Evolutionary conservation across 2,797 vertebrate species (phyloP).

Genomic region (Capromys pilorides): DNA sequence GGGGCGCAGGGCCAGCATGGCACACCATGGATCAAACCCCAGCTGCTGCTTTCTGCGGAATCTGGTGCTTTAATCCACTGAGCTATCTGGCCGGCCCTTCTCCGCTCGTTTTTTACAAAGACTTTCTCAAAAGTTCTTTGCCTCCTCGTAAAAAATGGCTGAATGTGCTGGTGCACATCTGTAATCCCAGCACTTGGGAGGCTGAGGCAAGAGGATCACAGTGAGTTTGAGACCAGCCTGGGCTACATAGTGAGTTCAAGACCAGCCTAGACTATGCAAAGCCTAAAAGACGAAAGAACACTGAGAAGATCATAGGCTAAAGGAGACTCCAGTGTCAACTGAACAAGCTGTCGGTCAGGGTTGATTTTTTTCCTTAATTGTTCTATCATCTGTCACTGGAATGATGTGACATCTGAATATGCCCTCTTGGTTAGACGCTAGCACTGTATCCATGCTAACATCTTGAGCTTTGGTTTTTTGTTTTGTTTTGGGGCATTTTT

Average conservation of each 20-base stretch:
- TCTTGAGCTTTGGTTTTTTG: background rate
- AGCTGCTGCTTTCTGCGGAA: no score
- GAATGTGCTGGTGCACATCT: background rate
- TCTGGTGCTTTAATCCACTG: no score
- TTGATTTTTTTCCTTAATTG: background rate
- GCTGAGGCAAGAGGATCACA: background rate
- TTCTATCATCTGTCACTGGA: background rate
- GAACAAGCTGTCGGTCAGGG: background rate
- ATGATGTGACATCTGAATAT: background rate
- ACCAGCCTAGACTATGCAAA: background rate
- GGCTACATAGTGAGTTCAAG: background rate
- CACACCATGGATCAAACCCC: no score
- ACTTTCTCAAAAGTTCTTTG: background rate
- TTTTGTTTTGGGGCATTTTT: no score
- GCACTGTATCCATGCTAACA: background rate
- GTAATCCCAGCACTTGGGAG: background rate
- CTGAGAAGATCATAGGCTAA: constrained; percentile 22
- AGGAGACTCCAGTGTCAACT: background rate
- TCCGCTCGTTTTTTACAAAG: background rate
- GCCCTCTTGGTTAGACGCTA: background rate
- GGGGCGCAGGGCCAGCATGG: no score
- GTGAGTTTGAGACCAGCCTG: background rate
- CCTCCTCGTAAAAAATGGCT: background rate
- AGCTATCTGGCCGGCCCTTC: no score
- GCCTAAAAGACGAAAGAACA: background rate